These are phyloP conservation scores for Hyposoter dolosus DNA, from an alignment of 2,888 invertebrate species.

Conservation along the genomic window DNA sequence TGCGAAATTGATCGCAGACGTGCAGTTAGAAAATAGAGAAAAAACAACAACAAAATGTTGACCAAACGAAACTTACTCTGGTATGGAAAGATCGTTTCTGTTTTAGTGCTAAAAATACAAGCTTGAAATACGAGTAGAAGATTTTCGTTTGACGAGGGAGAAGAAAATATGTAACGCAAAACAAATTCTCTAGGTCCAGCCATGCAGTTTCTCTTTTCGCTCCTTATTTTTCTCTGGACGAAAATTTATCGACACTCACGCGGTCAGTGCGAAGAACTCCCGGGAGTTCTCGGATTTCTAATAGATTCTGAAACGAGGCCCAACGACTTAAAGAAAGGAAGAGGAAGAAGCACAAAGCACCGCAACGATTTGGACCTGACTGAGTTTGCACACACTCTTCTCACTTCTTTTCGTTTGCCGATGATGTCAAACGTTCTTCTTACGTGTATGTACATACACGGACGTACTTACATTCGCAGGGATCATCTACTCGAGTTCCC, in stretches of 20 bases:
- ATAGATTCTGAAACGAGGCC: conserved; percentile 58
- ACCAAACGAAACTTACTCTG: neutral
- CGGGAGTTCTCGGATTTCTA: conserved; percentile 66
- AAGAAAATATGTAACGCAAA: conserved; percentile 33
- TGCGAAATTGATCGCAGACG: neutral
- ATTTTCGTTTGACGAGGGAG: conserved; percentile 14
- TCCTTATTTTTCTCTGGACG: conserved; percentile 34
- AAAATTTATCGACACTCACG: conserved; percentile 61
- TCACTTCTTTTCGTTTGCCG: conserved; percentile 10
- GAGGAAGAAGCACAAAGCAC: conserved; percentile 33
- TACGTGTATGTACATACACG: conserved; percentile 17
- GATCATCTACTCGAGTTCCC: conserved; percentile 16
- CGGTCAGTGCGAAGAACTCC: conserved; percentile 66
- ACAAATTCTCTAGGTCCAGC: conserved; percentile 14
- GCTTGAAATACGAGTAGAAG: conserved; percentile 27
- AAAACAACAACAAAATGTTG: neutral
- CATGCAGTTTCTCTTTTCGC: conserved; percentile 19
- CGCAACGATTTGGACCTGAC: conserved; percentile 31
- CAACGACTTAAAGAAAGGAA: conserved; percentile 23
- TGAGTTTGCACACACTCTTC: conserved; percentile 10
- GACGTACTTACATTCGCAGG: neutral
- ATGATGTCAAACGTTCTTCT: conserved; percentile 17
- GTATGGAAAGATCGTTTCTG: neutral
- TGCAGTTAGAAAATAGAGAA: neutral
- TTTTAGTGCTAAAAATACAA: conserved; percentile 6